phyloP scores from a whole-genome alignment of 2,797 vertebrate species.

The Decapterus maruadsi region DNA sequence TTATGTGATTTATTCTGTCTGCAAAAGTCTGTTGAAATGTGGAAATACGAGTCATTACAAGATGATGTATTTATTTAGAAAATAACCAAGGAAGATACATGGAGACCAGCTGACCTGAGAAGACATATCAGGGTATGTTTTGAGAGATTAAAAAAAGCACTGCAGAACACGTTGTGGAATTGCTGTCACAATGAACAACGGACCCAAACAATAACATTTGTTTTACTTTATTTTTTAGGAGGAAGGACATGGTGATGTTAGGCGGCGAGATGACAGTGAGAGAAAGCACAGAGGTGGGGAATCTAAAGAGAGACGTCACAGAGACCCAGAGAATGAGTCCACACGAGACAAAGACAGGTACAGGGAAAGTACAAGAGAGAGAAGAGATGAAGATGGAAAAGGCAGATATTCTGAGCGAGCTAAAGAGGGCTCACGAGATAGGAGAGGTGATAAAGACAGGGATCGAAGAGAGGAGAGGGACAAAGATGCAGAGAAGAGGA shows the following conservation, averaged over 20 bases:
- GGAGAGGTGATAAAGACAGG: conserved; percentile 75
- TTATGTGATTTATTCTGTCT: background rate
- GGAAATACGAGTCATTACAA: background rate
- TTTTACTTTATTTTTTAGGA: conserved; percentile 67
- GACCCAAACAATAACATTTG: no score
- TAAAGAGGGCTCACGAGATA: conserved; percentile 68
- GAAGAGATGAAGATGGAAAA: conserved; percentile 63
- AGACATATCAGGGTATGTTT: conserved; percentile 88
- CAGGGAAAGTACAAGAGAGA: conserved; percentile 71
- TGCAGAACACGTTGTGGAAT: background rate
- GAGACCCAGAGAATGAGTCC: conserved; percentile 76
- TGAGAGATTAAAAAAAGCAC: background rate
- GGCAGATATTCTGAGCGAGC: conserved; percentile 52
- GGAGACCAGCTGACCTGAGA: conserved; percentile 92
- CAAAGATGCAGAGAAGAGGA: conserved; percentile 58
- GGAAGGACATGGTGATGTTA: conserved; percentile 74
- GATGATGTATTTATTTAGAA: conserved; percentile 74
- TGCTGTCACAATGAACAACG: background rate
- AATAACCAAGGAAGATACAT: conserved; percentile 94
- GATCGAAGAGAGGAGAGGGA: conserved; percentile 60
- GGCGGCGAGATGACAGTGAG: conserved; percentile 77
- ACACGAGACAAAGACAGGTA: conserved; percentile 78
- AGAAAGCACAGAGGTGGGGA: conserved; percentile 69
- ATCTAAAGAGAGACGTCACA: conserved; percentile 72
- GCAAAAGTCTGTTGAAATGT: background rate